Evolutionary conservation across 2,113 vertebrate species (phyloP).

Genomic region (Boulengeromyrus knoepffleri): DNA sequence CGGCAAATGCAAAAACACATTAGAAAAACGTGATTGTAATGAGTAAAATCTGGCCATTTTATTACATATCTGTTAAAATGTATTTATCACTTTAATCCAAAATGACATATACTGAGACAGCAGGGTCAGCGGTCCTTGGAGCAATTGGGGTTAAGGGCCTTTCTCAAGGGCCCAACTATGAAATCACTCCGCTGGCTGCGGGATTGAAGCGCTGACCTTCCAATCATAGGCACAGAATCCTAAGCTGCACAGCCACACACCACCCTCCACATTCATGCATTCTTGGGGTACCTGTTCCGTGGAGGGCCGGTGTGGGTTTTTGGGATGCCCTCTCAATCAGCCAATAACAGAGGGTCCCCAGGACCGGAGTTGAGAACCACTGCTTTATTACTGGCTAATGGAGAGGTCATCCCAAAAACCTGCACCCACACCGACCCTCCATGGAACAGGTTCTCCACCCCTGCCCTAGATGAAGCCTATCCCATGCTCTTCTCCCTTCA

Average conservation of each 20-base stretch:
- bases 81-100: not conserved
- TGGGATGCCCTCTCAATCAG: no score
- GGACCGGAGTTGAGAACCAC: no score
- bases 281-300: not conserved
- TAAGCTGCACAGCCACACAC: not conserved
- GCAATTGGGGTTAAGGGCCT: not conserved
- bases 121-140: not conserved
- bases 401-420: no score
- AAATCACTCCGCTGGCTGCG: not conserved
- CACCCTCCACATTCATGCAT: not conserved
- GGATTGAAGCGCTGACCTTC: not conserved
- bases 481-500: not conserved
- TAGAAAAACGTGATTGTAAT: not conserved
- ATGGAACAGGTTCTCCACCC: no score
- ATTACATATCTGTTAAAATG: not conserved
- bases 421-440: no score
- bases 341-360: no score
- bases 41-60: not conserved
- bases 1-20: not conserved
- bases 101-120: not conserved
- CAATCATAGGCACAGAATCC: not conserved
- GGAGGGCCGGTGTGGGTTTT: no score
- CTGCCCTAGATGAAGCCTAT: not conserved
- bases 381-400: no score
- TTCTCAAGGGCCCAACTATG: not conserved